These are phyloP conservation scores for Chrysina gloriosa DNA, from an alignment of 2,888 invertebrate species.

Conservation along the genomic window DNA sequence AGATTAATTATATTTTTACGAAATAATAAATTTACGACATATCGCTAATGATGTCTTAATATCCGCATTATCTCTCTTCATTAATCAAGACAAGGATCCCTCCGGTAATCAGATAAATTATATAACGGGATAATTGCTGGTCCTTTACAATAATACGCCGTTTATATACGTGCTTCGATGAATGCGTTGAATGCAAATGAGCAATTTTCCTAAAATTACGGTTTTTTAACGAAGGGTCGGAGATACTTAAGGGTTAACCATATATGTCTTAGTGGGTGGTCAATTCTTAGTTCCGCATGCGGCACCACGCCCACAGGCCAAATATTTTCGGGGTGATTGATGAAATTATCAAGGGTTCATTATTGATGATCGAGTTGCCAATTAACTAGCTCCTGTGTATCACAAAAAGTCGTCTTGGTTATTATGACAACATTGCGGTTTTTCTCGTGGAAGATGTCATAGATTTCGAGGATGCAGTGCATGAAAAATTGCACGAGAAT, in stretches of 20 bases:
- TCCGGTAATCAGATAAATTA: slow-evolving; percentile 2
- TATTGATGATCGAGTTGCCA: slow-evolving; percentile 40
- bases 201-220: slow-evolving; percentile 36
- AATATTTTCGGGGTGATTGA: slow-evolving; percentile 55
- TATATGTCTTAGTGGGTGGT: slow-evolving; percentile 56
- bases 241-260: slow-evolving; percentile 33
- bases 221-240: slow-evolving; percentile 33
- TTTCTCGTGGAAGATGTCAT: too few relatives aligned
- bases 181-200: slow-evolving; percentile 27
- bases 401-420: slow-evolving; percentile 19
- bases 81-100: slow-evolving; percentile 21
- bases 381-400: slow-evolving; percentile 38
- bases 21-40: slow-evolving; percentile 37
- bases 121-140: slow-evolving; percentile 12
- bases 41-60: slow-evolving; percentile 40
- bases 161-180: slow-evolving; percentile 19
- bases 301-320: slow-evolving; percentile 56
- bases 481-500: too few relatives aligned
- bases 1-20: slow-evolving; percentile 45
- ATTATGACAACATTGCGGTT: neutral
- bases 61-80: slow-evolving; percentile 32
- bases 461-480: too few relatives aligned
- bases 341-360: slow-evolving; percentile 53
- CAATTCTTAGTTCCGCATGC: slow-evolving; percentile 56
- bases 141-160: slow-evolving; percentile 13